Percentiles rank a stretch among this genome's conserved stretches.
phyloP scores from a whole-genome alignment of 1,140 invertebrate genomes.

The fruit fly (Drosophila melanogaster) region Release_6_plus_ISO1_MT NT_033777.3:11954501-11955000 shows the following conservation, averaged over 20 bases:
- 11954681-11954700: conserved; percentile 87
- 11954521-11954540: conserved; percentile 87
- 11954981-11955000: conserved; percentile 90
- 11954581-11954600: conserved; percentile 87
- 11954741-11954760: conserved; percentile 90
- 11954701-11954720: conserved; percentile 89
- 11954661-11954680: conserved; percentile 89
- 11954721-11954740: conserved; percentile 71
- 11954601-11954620: conserved; percentile 86
- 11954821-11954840: conserved; percentile 88
- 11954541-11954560: conserved; percentile 87
- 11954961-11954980: conserved; percentile 86
- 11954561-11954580: conserved; percentile 86
- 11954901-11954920: conserved; percentile 92
- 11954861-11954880: conserved; percentile 90
- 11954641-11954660: conserved; percentile 89
- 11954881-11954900: conserved; percentile 92
- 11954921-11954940: conserved; percentile 91
- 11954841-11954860: conserved; percentile 88
- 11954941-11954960: conserved; percentile 88
- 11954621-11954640: conserved; percentile 84
- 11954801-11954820: conserved; percentile 86
- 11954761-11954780: conserved; percentile 92
- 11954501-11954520: conserved; percentile 86
- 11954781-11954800: conserved; percentile 94